Conservation (phyloP, 2,113 vertebrate genomes). For the Phasianus colchicus region DNA sequence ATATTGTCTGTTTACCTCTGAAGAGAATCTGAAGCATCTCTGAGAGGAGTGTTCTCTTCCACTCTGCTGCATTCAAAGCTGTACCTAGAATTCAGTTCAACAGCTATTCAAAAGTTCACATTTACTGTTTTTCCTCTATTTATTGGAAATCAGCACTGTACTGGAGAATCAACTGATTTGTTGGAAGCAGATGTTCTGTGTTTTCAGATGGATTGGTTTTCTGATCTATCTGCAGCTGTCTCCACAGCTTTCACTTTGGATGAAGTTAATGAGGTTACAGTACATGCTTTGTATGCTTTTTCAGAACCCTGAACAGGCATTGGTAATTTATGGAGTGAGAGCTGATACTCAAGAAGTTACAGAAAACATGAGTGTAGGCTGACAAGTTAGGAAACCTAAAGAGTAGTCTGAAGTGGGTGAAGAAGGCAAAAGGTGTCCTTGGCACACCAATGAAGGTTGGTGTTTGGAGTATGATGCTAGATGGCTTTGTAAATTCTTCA, state of each 20-base stretch:
- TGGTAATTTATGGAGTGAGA: background rate
- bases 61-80: background rate
- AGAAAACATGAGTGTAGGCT: background rate
- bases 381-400: background rate
- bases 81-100: background rate
- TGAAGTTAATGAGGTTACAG: background rate
- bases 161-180: background rate
- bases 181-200: background rate
- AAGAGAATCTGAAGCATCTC: background rate
- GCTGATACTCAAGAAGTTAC: background rate
- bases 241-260: background rate
- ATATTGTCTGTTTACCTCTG: background rate
- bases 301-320: background rate
- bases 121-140: background rate
- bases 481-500: background rate
- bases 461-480: background rate
- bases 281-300: background rate
- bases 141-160: background rate
- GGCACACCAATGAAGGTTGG: background rate
- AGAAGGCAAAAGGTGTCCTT: background rate
- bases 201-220: background rate
- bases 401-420: background rate
- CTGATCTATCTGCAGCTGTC: background rate
- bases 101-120: background rate
- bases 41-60: background rate